A percentile compares a stretch with the other conserved stretches of the same genome.
Conservation (phyloP, 23 tunicate species). For the Trididemnum nubilum region DNA sequence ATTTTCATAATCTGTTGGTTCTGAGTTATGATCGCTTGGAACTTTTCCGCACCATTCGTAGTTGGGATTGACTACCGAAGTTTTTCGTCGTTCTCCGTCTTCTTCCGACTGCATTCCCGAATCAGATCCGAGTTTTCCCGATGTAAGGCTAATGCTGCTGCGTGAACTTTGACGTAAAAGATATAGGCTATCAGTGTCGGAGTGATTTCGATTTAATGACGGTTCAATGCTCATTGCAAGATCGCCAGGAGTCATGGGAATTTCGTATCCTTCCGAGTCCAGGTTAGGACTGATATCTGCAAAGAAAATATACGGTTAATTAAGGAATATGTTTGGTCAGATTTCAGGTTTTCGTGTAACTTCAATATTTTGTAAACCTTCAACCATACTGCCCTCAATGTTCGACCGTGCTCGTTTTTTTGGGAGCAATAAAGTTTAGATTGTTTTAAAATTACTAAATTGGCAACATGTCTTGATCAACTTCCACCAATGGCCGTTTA, state of each 20-base stretch:
- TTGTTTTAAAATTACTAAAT: too few relatives aligned
- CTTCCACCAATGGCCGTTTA: too few relatives aligned
- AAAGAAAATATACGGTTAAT: neutral
- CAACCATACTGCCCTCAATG: too few relatives aligned
- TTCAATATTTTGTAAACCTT: too few relatives aligned
- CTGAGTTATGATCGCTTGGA: neutral
- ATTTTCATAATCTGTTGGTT: conserved; percentile 24
- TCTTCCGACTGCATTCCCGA: conserved; percentile 80
- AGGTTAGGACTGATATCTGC: neutral
- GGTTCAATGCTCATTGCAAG: neutral
- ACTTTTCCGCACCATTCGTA: conserved; percentile 42
- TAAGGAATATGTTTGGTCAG: too few relatives aligned
- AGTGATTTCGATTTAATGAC: neutral
- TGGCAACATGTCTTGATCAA: too few relatives aligned
- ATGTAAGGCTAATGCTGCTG: conserved; percentile 45
- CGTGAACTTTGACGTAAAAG: conserved; percentile 29
- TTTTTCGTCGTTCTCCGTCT: conserved; percentile 41
- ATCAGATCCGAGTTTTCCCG: conserved; percentile 53
- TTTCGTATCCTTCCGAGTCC: conserved; percentile 26
- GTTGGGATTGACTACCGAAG: conserved; percentile 65
- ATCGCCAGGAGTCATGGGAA: neutral
- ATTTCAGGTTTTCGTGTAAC: too few relatives aligned
- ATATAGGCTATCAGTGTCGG: neutral
- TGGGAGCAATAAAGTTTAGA: too few relatives aligned
- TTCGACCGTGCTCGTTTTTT: too few relatives aligned